A percentile compares a stretch with the other conserved stretches of the same genome.
Evolutionary conservation across 2,113 vertebrate genomes (phyloP).

Genomic region (Gobio gobio): DNA sequence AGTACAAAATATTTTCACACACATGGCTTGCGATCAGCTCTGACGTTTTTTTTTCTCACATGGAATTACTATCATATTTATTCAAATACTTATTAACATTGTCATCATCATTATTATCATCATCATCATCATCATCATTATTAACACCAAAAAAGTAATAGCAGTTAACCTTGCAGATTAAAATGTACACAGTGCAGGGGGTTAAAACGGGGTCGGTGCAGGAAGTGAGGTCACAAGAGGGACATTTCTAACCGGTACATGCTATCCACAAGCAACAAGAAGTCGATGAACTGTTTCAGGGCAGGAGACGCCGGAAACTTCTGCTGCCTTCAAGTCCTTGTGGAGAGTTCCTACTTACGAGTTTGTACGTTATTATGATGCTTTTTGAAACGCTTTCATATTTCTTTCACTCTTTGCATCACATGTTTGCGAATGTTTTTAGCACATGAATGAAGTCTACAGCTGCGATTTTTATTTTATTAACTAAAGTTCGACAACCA

Average conservation of each 20-base stretch:
- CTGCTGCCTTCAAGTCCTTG: slow-evolving; percentile 28
- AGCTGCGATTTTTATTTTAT: not conserved
- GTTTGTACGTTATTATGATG: not conserved
- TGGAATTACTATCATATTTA: slow-evolving; percentile 68
- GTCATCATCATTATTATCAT: slow-evolving; percentile 67
- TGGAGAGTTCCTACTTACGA: slow-evolving; percentile 12
- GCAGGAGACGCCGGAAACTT: slow-evolving; percentile 62
- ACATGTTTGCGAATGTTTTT: not conserved
- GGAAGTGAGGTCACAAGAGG: slow-evolving; percentile 76
- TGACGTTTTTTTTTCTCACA: slow-evolving; percentile 66
- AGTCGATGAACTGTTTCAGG: slow-evolving; percentile 66
- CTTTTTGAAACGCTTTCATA: not conserved
- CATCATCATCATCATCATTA: slow-evolving; percentile 75
- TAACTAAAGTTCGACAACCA: not conserved
- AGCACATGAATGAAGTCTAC: not conserved
- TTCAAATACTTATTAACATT: slow-evolving; percentile 80
- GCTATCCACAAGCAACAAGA: slow-evolving; percentile 83
- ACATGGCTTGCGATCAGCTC: slow-evolving; percentile 68
- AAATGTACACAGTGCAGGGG: slow-evolving; percentile 78
- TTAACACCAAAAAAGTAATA: slow-evolving; percentile 82
- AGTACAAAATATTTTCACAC: slow-evolving; percentile 75
- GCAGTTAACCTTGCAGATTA: slow-evolving; percentile 80
- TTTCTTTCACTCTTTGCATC: too few species aligned
- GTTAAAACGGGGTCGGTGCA: slow-evolving; percentile 37
- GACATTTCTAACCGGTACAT: slow-evolving; percentile 83